Evolutionary conservation across 2,888 invertebrate genomes (phyloP).

Genomic region (Himalopsyche japonica): DNA sequence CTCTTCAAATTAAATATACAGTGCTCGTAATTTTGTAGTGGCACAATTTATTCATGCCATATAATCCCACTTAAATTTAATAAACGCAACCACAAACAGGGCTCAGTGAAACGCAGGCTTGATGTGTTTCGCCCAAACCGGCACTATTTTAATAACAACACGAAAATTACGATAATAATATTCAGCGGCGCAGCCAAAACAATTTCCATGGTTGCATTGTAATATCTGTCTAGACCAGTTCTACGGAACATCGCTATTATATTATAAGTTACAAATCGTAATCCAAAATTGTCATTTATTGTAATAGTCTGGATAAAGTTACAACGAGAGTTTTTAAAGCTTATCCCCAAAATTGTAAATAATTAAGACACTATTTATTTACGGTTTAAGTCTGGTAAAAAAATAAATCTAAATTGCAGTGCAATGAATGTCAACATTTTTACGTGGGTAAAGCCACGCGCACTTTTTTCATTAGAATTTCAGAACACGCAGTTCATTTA

Average conservation of each 20-base stretch:
- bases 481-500: too few species aligned
- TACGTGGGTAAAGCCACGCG: too few species aligned
- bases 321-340: too few species aligned
- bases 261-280: not conserved
- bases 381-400: too few species aligned
- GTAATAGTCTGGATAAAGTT: too few species aligned
- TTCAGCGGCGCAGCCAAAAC: constrained; percentile 2
- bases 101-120: not conserved
- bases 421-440: too few species aligned
- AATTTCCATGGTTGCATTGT: constrained; percentile 10
- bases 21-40: not conserved
- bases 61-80: constrained; percentile 18
- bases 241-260: not conserved
- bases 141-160: constrained; percentile 10
- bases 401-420: too few species aligned
- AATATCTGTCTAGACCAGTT: not conserved
- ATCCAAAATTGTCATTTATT: too few species aligned
- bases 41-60: not conserved
- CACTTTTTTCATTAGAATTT: too few species aligned
- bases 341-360: too few species aligned
- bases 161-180: constrained; percentile 9
- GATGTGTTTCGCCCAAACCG: not conserved
- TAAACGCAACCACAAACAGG: constrained; percentile 10
- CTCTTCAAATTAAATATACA: not conserved
- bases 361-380: too few species aligned